Evolutionary conservation across 2,888 invertebrate species (phyloP), one percentile per base, ranked within the genome.

Genomic region (Tetheella fluctuosa): DNA sequence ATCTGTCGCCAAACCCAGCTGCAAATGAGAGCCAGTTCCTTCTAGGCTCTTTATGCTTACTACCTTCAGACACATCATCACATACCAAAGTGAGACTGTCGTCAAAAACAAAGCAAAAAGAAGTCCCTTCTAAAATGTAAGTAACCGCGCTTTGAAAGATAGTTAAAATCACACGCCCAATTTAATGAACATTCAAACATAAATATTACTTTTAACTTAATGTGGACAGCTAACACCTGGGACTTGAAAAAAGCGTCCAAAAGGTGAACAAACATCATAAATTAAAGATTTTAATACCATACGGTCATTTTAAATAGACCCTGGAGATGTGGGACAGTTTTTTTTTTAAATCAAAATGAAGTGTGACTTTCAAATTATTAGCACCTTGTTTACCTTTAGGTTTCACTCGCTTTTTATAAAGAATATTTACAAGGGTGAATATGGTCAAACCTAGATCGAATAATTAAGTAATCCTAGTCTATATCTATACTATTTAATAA

Each of bases 201-300:
- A 34, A 25, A 1, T 25, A 34, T 30, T 15, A 25, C n/a, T 54
- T n/a, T 17, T 28, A 34, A 34, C 10, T 17, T 17, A 30, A 30
- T 30, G 13, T 2, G 30, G 5, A 54, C 54, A 54, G 25, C 58
- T 53, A 58, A 61, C 69, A 69, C 69, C 69, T 69, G 69, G 67
- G 55, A 23, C 48, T 42, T 64, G 59, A 58, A 58, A 53, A 59
- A 48, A 54, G n/a, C 52, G 13, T 54, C 25, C 64, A 59, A 64
- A 69, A 67, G 69, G 67, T 67, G 69, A 59, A 60, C 61, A 69
- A 69, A 67, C 62, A 67, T 58, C 67, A 67, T 69, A 69, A 69
- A 69, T 67, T 64, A 67, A 54, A 13, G 12, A 20, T 48, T 48
- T 20, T 20, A 48, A 20, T n/a, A 20, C 17, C 37, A 15, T 48